Conservation (phyloP, 2,113 vertebrate species). For the Cheilinus undulatus region DNA sequence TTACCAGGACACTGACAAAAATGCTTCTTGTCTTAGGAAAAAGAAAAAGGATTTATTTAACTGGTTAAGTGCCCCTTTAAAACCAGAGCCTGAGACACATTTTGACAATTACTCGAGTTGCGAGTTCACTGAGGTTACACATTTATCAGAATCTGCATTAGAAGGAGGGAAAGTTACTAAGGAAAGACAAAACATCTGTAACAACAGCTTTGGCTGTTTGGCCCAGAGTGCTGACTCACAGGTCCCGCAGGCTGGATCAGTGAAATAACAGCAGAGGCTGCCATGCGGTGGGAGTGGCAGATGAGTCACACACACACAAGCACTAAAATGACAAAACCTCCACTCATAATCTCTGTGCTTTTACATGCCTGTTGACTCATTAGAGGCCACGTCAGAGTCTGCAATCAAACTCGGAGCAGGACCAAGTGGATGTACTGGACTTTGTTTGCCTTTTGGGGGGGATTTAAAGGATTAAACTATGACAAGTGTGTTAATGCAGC, state of each 20-base stretch:
- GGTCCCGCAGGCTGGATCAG: conserved; percentile 30
- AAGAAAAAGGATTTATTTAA: too few species aligned
- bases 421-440: not conserved
- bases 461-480: not conserved
- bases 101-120: too few species aligned
- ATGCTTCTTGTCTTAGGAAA: not conserved
- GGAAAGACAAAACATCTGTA: not conserved
- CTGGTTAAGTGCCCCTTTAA: too few species aligned
- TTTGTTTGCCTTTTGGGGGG: not conserved
- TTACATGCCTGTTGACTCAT: conserved; percentile 11
- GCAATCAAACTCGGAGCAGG: not conserved
- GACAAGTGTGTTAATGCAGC: not conserved
- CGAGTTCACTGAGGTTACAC: too few species aligned
- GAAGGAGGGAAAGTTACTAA: not conserved
- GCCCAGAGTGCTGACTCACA: conserved; percentile 58
- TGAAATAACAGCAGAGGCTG: conserved; percentile 20
- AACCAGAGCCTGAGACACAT: too few species aligned
- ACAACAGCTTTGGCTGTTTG: not conserved
- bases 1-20: not conserved
- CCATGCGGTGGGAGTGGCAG: conserved; percentile 15
- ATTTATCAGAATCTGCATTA: not conserved
- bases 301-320: conserved; percentile 45
- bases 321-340: conserved; percentile 16
- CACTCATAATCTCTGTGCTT: conserved; percentile 10
- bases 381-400: conserved; percentile 11